Evolutionary conservation across 1,140 invertebrate genomes (phyloP).

Genomic region (Phymorhynchus buccinoides): DNA sequence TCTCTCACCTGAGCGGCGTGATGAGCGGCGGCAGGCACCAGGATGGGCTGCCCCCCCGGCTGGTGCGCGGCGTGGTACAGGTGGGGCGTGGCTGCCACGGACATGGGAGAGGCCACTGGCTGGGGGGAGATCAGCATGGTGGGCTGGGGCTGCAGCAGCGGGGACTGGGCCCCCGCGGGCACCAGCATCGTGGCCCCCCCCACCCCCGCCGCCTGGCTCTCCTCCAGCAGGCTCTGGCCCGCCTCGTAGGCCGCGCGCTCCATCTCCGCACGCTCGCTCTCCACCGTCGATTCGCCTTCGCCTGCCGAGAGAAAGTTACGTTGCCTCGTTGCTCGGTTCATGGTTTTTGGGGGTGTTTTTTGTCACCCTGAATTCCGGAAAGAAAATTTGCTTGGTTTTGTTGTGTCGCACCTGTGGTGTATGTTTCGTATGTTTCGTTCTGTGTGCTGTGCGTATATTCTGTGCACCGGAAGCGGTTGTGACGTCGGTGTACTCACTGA

Average conservation of each 20-base stretch:
- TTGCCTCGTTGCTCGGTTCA: too few relatives aligned
- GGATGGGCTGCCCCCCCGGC: conserved; percentile 33
- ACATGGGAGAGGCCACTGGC: conserved; percentile 35
- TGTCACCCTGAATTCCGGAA: too few relatives aligned
- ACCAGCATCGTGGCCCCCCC: conserved; percentile 42
- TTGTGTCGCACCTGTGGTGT: too few relatives aligned
- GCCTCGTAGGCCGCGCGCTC: conserved; percentile 46
- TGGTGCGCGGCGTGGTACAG: conserved; percentile 35
- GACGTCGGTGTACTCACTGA: too few relatives aligned
- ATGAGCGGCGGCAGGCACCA: conserved; percentile 24
- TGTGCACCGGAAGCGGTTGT: too few relatives aligned
- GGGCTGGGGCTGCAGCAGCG: conserved; percentile 49
- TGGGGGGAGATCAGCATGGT: conserved; percentile 49
- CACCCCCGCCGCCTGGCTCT: too few relatives aligned
- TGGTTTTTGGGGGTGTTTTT: conserved; percentile 38
- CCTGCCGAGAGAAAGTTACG: conserved; percentile 31
- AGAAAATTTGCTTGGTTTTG: too few relatives aligned
- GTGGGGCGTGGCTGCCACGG: conserved; percentile 31
- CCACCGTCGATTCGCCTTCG: conserved; percentile 34
- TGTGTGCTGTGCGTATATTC: too few relatives aligned
- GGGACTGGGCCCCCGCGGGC: conserved; percentile 48
- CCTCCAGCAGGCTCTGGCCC: conserved; percentile 43
- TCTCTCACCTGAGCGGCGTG: conserved; percentile 32
- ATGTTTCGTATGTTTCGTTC: too few relatives aligned
- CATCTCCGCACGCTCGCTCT: conserved; percentile 48